phyloP scores from a whole-genome alignment of 2,113 vertebrate genomes.

The Otus sunia region DNA sequence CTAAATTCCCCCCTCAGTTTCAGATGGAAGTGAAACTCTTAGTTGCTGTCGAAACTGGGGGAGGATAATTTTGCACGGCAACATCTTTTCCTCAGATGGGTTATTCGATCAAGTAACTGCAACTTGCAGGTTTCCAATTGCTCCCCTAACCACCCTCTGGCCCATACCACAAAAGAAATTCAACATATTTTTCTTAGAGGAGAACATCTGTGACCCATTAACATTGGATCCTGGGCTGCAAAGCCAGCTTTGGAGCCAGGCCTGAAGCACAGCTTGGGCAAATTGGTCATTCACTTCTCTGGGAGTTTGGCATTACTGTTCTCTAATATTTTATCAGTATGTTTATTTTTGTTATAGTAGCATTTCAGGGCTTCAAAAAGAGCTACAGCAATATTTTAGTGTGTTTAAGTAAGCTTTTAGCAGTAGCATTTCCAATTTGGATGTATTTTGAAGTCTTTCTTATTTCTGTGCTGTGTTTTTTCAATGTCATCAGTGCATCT shows the following conservation, averaged over 20 bases:
- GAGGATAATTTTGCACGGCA: neutral
- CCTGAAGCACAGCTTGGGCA: neutral
- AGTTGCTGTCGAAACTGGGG: neutral
- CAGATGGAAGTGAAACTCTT: constrained; percentile 36
- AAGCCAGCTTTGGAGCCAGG: neutral
- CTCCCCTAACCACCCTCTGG: neutral
- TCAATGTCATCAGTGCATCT: neutral
- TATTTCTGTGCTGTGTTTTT: neutral
- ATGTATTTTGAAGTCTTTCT: neutral
- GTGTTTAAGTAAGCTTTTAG: neutral
- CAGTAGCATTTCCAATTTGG: neutral
- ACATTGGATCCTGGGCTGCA: fast-evolving
- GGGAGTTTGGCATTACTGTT: neutral
- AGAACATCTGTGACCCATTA: constrained; percentile 42
- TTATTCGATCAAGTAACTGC: neutral
- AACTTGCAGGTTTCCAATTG: neutral
- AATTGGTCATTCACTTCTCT: neutral
- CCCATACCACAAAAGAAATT: neutral
- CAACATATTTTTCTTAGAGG: neutral
- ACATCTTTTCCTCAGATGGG: neutral
- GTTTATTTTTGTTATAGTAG: constrained; percentile 17
- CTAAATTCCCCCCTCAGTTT: constrained; percentile 23
- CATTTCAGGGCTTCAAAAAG: neutral
- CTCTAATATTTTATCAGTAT: neutral
- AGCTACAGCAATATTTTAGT: neutral